Percentiles rank a stretch among this genome's conserved stretches.
phyloP scores from a whole-genome alignment of 2,113 vertebrate genomes.

The Oreochromis tanganicae region DNA sequence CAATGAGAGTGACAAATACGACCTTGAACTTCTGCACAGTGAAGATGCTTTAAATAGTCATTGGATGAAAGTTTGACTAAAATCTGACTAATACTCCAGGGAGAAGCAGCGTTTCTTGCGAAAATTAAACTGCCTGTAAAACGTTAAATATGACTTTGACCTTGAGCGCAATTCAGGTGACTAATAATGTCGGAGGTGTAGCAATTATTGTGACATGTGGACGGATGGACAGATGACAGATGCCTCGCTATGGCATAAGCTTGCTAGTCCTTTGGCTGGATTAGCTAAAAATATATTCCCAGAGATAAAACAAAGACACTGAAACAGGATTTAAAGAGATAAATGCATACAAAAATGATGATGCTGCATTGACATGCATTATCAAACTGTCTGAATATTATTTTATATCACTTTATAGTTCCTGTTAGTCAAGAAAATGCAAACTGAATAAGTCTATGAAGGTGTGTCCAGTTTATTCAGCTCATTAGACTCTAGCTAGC shows the following conservation, averaged over 20 bases:
- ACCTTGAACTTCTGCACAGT: neutral
- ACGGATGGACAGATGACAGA: neutral
- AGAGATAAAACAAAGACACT: neutral
- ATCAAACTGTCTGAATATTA: neutral
- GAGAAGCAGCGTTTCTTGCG: neutral
- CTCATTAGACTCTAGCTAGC: neutral
- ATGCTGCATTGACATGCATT: neutral
- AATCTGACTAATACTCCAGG: neutral
- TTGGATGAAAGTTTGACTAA: neutral
- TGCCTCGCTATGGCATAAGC: neutral
- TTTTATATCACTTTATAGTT: neutral
- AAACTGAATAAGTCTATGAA: neutral
- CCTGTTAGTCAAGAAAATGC: neutral
- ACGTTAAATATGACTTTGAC: neutral
- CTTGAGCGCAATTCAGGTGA: neutral
- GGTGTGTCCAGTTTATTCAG: neutral
- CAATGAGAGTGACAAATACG: neutral
- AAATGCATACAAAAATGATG: rapidly evolving
- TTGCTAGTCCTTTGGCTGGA: neutral
- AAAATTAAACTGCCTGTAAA: neutral
- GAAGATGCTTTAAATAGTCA: neutral
- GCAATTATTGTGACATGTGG: neutral
- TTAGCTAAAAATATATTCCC: neutral
- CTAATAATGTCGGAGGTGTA: neutral
- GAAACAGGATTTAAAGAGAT: neutral